Percentiles rank a stretch among this genome's conserved stretches.
These are phyloP conservation scores for Aelia acuminata DNA, from an alignment of 2,888 invertebrate genomes.

Conservation along the genomic window DNA sequence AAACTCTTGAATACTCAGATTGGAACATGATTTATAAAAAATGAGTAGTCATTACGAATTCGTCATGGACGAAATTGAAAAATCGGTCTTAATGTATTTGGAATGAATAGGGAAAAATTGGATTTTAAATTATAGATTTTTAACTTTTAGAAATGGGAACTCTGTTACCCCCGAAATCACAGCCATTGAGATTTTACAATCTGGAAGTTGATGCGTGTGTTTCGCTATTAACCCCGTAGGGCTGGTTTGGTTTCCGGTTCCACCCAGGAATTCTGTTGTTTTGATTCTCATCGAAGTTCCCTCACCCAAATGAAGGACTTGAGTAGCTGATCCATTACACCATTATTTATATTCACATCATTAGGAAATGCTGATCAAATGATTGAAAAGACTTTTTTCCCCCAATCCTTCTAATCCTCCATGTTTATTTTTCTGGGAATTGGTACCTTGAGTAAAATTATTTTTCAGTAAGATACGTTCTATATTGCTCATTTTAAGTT, in stretches of 20 bases:
- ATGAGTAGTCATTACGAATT: too few relatives aligned
- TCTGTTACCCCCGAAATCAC: background rate
- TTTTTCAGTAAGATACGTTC: too few relatives aligned
- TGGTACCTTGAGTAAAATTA: too few relatives aligned
- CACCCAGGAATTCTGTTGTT: conserved; percentile 10
- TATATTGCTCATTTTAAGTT: too few relatives aligned
- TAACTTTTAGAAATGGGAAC: background rate
- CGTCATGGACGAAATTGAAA: too few relatives aligned
- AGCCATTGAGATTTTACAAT: background rate
- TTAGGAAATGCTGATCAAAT: too few relatives aligned
- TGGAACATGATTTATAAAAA: too few relatives aligned
- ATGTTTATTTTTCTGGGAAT: too few relatives aligned
- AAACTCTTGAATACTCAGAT: too few relatives aligned
- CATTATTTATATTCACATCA: too few relatives aligned
- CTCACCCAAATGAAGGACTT: background rate
- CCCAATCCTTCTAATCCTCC: too few relatives aligned
- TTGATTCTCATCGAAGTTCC: background rate
- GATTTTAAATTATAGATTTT: background rate
- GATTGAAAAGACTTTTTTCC: too few relatives aligned
- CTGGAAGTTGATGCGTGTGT: background rate
- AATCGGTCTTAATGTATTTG: background rate
- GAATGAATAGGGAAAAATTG: background rate
- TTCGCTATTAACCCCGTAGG: background rate
- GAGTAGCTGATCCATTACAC: background rate
- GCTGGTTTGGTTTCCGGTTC: conserved; percentile 24